These are phyloP conservation scores for Myodes glareolus DNA, from an alignment of 2,113 vertebrate genomes.

Conservation along the genomic window DNA sequence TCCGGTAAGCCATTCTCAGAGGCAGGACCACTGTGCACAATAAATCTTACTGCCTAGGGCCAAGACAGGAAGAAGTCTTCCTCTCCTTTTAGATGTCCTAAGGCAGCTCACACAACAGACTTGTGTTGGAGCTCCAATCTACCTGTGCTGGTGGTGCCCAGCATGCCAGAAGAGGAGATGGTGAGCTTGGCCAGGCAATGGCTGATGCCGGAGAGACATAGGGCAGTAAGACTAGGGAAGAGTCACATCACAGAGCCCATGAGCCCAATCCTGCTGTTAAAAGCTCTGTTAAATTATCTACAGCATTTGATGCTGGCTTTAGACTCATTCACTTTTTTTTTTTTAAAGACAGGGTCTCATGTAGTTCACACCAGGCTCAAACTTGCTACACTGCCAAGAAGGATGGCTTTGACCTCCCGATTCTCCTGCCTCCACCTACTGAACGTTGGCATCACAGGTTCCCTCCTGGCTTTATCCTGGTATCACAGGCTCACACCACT, in stretches of 20 bases:
- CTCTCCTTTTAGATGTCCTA: not conserved
- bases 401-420: not conserved
- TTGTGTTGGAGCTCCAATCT: not conserved
- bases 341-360: not conserved
- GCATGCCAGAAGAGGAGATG: not conserved
- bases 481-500: not conserved
- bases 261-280: not conserved
- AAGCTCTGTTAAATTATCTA: not conserved
- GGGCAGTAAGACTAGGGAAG: not conserved
- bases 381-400: not conserved
- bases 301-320: not conserved
- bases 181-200: no score
- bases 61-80: not conserved
- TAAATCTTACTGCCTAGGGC: not conserved
- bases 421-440: not conserved
- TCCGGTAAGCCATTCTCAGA: not conserved
- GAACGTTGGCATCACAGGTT: not conserved
- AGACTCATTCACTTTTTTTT: not conserved
- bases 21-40: accelerated
- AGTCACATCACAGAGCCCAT: no score
- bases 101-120: not conserved
- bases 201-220: not conserved
- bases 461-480: not conserved
- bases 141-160: accelerated
- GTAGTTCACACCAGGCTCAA: not conserved